Base-by-base conservation (phyloP, 2,113 vertebrate species). In the Rhinopithecus roxellana region DNA sequence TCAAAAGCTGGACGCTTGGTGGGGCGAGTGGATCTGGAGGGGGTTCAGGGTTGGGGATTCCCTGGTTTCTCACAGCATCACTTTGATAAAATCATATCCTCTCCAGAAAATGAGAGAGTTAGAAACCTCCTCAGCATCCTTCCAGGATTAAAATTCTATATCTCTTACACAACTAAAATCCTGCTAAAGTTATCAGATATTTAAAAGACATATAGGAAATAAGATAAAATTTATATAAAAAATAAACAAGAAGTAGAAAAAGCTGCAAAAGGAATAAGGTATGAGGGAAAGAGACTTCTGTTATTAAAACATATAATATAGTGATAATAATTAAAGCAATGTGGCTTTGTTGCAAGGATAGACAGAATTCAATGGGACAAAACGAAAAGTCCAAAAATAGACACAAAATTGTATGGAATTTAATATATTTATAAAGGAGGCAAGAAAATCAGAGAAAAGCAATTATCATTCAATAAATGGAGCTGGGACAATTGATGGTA, bases 31-130 rank as follows among this genome's bases (percentile, higher is more conserved):
- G 70, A 43, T 17, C 4, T 23, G 12, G 45, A 38, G n/a, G 1
- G 27, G 40, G 13, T 9, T 2, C 1, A 30, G 23, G 48, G 23
- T 1, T 3, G 3, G 69, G n/a, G 35, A 6, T 3, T 12, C 14
- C 20, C 77, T 17, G 64, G 48, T 17, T 43, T 35, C 3, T 43
- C 78, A 79, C 17, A 59, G 52, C 43, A 1, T 35, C 9, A 9
- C 59, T 40, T 14, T 38, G 32, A 80, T 4, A 52, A 69, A 91
- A 72, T 40, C 22, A 12, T 5, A 1, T 11, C 0, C n/a, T 27
- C 38, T n/a, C 43, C 12, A 22, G 12, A 89, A 91, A 67, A 40
- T 4, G 6, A 35, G n/a, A 86, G 43, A 18, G 23, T 35, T 27
- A 11, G 4, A 59, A 69, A 30, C 20, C 6, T 20, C 10, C 2